Percentiles rank a stretch among this genome's conserved stretches.
Conservation (phyloP, 2,888 invertebrate genomes). For the Lymantria dispar region DNA sequence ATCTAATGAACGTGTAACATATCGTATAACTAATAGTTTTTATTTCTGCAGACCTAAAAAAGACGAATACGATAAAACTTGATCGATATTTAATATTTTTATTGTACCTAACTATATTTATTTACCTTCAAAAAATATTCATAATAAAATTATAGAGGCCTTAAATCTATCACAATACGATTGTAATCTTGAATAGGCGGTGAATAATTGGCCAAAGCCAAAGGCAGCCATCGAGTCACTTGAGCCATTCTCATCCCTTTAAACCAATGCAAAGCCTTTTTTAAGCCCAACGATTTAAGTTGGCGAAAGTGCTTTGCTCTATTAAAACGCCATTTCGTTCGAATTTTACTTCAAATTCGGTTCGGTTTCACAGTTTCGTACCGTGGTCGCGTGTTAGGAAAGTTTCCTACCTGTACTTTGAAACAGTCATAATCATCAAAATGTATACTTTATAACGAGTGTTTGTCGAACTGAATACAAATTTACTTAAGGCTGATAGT, state of each 20-base stretch:
- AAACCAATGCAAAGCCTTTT: slow-evolving; percentile 81
- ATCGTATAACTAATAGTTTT: too few relatives aligned
- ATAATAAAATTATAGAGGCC: slow-evolving; percentile 29
- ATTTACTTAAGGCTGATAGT: background rate
- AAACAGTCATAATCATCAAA: background rate
- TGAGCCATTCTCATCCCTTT: slow-evolving; percentile 77
- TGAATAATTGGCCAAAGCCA: slow-evolving; percentile 76
- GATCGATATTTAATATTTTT: too few relatives aligned
- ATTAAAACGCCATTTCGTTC: slow-evolving; percentile 75
- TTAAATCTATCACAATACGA: slow-evolving; percentile 49
- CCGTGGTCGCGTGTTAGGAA: slow-evolving; percentile 20
- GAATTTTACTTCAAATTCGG: slow-evolving; percentile 50
- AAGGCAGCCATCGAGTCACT: slow-evolving; percentile 71
- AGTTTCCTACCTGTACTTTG: slow-evolving; percentile 17
- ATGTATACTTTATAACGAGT: background rate
- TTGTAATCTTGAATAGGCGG: slow-evolving; percentile 66
- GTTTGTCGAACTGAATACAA: background rate
- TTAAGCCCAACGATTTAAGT: slow-evolving; percentile 81
- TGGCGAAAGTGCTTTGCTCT: slow-evolving; percentile 78
- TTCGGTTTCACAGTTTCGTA: slow-evolving; percentile 28
- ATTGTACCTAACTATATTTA: background rate
- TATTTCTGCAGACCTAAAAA: too few relatives aligned
- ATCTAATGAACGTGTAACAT: too few relatives aligned
- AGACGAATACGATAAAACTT: too few relatives aligned
- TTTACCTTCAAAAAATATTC: slow-evolving; percentile 31